These are phyloP conservation scores for Sweltsa coloradensis DNA, from an alignment of 1,140 invertebrate genomes.

Conservation along the genomic window DNA sequence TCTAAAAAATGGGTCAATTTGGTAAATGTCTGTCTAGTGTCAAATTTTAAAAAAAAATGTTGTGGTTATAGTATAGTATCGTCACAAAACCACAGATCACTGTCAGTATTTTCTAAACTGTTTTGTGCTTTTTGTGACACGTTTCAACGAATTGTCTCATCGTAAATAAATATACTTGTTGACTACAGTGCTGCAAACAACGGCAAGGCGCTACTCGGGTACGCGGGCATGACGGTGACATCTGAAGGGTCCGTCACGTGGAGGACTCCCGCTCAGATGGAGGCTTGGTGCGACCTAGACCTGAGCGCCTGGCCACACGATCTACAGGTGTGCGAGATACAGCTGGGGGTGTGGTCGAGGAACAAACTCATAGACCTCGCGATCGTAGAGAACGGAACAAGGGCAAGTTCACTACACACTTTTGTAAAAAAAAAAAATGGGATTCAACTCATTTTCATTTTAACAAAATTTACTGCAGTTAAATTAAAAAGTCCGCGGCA, in stretches of 20 bases:
- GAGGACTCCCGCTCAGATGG: slow-evolving; percentile 3
- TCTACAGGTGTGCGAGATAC: slow-evolving; percentile 10
- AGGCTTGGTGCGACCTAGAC: slow-evolving; percentile 11
- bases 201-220: not conserved
- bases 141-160: too few relatives aligned
- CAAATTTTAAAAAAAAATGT: too few relatives aligned
- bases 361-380: slow-evolving; percentile 2
- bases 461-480: too few relatives aligned
- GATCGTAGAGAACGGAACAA: slow-evolving; percentile 8
- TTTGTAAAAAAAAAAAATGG: not conserved
- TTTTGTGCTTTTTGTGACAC: not conserved
- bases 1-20: too few relatives aligned
- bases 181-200: slow-evolving; percentile 12
- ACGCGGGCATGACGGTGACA: slow-evolving; percentile 5
- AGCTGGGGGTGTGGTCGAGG: slow-evolving; percentile 13
- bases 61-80: too few relatives aligned
- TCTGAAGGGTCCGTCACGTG: slow-evolving; percentile 10
- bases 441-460: not conserved
- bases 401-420: not conserved
- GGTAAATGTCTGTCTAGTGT: too few relatives aligned
- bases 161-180: not conserved
- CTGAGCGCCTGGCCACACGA: slow-evolving; percentile 13
- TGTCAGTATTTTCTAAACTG: too few relatives aligned
- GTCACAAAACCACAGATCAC: too few relatives aligned
- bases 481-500: too few relatives aligned